Percentiles rank a stretch among this genome's conserved stretches.
Conservation (phyloP, 2,797 vertebrate species). For the Arnoldichthys spilopterus region DNA sequence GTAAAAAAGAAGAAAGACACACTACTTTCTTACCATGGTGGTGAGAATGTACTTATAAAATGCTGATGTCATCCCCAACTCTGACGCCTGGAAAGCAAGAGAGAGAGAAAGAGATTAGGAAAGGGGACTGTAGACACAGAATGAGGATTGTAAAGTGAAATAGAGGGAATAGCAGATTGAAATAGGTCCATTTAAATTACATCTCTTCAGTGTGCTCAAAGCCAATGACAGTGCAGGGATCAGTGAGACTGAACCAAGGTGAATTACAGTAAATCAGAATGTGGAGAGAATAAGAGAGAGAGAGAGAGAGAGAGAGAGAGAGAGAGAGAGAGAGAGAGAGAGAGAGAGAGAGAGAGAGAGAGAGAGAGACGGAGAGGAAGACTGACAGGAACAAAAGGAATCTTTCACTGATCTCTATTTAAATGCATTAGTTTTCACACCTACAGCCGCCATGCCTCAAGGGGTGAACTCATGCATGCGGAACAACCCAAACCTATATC, state of each 20-base stretch:
- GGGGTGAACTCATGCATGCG: slow-evolving; percentile 2
- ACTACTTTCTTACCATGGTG: slow-evolving; percentile 75
- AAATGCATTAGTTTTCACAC: slow-evolving; percentile 45
- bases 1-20: slow-evolving; percentile 14
- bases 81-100: slow-evolving; percentile 65
- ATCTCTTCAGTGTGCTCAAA: not conserved
- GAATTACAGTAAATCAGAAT: slow-evolving; percentile 43
- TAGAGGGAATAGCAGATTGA: not conserved
- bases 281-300: not conserved
- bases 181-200: not conserved
- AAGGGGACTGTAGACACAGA: slow-evolving; percentile 14
- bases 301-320: not conserved
- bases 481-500: slow-evolving; percentile 23
- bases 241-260: slow-evolving; percentile 29
- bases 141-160: slow-evolving; percentile 42
- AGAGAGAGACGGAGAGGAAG: not conserved
- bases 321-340: not conserved
- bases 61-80: slow-evolving; percentile 74
- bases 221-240: slow-evolving; percentile 29
- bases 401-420: slow-evolving; percentile 29
- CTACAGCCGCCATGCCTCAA: not conserved
- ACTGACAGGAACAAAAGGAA: slow-evolving; percentile 20
- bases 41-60: slow-evolving; percentile 82
- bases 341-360: not conserved
- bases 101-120: slow-evolving; percentile 23